phyloP scores from a whole-genome alignment of 1,140 invertebrate species.

The Eriosoma lanigerum region DNA sequence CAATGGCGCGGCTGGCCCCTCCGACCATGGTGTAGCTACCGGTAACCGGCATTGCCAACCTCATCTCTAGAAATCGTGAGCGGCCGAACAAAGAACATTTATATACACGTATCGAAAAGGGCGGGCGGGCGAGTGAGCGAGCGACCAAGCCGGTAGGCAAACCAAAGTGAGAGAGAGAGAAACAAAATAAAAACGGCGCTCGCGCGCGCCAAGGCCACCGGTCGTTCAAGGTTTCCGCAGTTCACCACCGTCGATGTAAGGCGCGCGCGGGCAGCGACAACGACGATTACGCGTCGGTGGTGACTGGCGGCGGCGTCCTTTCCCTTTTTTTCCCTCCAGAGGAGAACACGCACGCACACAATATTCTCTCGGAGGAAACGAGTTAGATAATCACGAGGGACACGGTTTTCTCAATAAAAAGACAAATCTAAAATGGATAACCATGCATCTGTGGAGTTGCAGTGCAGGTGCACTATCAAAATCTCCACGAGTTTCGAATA shows the following conservation, averaged over 20 bases:
- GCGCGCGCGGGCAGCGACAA: conserved; percentile 20
- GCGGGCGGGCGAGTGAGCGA: neutral
- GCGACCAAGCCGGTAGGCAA: neutral
- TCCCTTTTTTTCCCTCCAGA: conserved; percentile 38
- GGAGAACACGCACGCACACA: neutral
- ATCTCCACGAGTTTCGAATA: too few species aligned
- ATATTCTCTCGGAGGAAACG: conserved; percentile 20
- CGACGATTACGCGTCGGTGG: neutral
- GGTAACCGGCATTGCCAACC: conserved; percentile 52
- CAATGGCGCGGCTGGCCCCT: conserved; percentile 48
- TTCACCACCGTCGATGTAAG: conserved; percentile 39
- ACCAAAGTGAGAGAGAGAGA: neutral
- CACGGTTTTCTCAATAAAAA: conserved; percentile 36
- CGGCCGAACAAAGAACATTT: conserved; percentile 50
- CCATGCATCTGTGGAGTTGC: neutral
- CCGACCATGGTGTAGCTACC: conserved; percentile 23
- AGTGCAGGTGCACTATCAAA: too few species aligned
- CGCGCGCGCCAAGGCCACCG: conserved; percentile 47
- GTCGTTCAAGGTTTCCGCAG: conserved; percentile 52
- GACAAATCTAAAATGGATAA: neutral
- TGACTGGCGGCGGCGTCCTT: neutral
- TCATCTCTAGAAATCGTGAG: conserved; percentile 46
- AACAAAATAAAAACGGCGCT: conserved; percentile 46
- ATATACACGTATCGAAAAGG: neutral
- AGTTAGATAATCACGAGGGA: neutral